phyloP scores from a whole-genome alignment of 2,113 vertebrate species.

The Onychostruthus taczanowskii region DNA sequence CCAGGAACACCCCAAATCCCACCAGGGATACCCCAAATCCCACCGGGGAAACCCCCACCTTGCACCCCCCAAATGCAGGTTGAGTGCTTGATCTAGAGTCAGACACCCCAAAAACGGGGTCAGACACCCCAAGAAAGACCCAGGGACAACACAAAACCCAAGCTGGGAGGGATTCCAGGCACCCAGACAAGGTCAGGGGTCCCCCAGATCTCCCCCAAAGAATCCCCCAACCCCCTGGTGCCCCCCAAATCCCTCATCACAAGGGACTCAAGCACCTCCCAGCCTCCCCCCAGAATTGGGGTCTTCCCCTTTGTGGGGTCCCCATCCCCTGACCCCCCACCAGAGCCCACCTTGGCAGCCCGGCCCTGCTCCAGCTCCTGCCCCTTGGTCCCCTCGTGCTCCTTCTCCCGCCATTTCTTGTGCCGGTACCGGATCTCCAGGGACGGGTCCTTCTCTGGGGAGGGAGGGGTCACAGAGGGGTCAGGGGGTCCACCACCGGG shows the following conservation, averaged over 20 bases:
- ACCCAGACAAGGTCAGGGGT: neutral
- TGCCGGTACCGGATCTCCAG: neutral
- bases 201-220: neutral
- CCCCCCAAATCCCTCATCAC: neutral
- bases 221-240: neutral
- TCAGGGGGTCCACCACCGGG: neutral
- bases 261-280: neutral
- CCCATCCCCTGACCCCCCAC: neutral
- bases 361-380: neutral
- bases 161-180: neutral
- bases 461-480: neutral
- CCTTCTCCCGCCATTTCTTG: neutral
- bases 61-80: accelerated
- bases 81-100: no score
- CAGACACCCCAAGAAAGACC: neutral
- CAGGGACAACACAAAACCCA: neutral
- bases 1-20: no score
- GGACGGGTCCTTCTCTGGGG: neutral
- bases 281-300: neutral
- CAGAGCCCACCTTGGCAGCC: neutral
- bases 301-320: neutral
- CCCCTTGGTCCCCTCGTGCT: neutral
- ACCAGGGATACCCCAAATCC: no score
- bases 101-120: neutral
- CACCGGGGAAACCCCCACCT: no score